A percentile compares a stretch with the other conserved stretches of the same genome.
phyloP scores from a whole-genome alignment of 2,113 vertebrate genomes.

The Hystrix cristata region DNA sequence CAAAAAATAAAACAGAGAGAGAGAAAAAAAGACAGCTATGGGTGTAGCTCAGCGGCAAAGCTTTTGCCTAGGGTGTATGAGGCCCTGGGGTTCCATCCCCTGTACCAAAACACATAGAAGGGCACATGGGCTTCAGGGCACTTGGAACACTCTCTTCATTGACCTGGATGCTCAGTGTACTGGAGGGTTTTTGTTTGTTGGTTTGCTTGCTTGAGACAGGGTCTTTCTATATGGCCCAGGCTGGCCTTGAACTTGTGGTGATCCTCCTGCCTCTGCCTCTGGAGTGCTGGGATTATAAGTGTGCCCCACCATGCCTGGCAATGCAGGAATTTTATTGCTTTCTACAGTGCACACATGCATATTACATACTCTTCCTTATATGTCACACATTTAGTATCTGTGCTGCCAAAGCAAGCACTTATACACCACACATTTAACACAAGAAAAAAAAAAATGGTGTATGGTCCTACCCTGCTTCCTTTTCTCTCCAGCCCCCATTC shows the following conservation, averaged over 20 bases:
- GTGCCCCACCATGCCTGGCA: not conserved
- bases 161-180: not conserved
- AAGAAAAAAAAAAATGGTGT: not conserved
- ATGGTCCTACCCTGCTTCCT: not conserved
- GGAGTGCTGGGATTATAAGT: not conserved
- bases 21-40: not conserved
- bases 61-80: not conserved
- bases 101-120: not conserved
- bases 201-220: not conserved
- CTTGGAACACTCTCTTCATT: not conserved
- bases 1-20: not conserved
- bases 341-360: not conserved
- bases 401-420: not conserved
- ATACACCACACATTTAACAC: not conserved
- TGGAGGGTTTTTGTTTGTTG: not conserved
- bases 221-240: not conserved
- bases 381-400: not conserved
- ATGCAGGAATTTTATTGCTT: not conserved
- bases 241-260: not conserved
- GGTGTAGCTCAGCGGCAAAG: not conserved
- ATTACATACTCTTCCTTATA: not conserved
- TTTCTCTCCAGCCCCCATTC: not conserved
- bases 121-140: not conserved
- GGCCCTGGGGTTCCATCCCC: not conserved
- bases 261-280: not conserved